Percentiles rank a stretch among this genome's conserved stretches.
phyloP scores from a whole-genome alignment of 2,888 invertebrate species.

The Lamellibrachia columna region DNA sequence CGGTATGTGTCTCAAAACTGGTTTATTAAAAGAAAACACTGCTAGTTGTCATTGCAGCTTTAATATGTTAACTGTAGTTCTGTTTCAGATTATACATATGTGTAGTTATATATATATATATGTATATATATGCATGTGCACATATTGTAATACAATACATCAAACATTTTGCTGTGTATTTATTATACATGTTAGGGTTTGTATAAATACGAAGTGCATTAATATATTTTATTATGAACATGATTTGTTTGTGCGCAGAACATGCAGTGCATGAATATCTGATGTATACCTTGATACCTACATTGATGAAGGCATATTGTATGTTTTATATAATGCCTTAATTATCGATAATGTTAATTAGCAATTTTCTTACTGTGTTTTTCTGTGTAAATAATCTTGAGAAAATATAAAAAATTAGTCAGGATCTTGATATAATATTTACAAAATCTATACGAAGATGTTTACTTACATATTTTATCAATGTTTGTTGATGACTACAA shows the following conservation, averaged over 20 bases:
- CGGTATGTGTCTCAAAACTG: not conserved
- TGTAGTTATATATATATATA: no score
- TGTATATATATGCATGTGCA: not conserved
- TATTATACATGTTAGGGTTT: not conserved
- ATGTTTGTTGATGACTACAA: not conserved
- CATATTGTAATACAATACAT: not conserved
- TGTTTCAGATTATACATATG: no score
- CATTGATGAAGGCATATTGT: not conserved
- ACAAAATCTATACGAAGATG: not conserved
- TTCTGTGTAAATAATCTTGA: not conserved
- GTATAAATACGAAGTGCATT: constrained; percentile 2
- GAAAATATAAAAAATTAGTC: not conserved
- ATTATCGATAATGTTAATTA: not conserved
- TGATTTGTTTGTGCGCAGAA: not conserved
- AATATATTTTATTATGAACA: not conserved
- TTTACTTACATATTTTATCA: not conserved
- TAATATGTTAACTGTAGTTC: no score
- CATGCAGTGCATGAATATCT: not conserved
- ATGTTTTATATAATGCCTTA: not conserved
- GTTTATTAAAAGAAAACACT: no score
- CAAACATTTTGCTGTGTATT: not conserved
- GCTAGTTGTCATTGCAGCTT: no score
- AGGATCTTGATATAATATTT: constrained; percentile 16
- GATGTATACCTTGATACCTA: not conserved
- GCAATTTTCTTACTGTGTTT: not conserved